Conservation (phyloP, 1,140 invertebrate genomes). For the Listronotus bonariensis region DNA sequence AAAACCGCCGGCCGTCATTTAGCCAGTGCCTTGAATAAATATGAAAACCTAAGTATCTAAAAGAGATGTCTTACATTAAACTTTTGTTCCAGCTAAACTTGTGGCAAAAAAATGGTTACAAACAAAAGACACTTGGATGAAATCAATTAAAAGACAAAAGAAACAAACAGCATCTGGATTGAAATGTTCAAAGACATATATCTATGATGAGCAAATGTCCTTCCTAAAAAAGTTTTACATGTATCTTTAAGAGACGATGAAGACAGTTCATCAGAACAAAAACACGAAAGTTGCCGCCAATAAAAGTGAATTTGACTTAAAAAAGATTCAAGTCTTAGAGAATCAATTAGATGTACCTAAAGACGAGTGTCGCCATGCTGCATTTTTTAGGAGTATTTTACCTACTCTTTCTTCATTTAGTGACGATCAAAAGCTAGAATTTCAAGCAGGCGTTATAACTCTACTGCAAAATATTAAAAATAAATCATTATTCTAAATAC, state of each 20-base stretch:
- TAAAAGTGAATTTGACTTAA: background rate
- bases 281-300: background rate
- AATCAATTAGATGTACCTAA: background rate
- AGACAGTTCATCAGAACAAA: background rate
- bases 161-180: too few species aligned
- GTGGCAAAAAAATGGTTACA: too few species aligned
- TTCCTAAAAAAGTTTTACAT: too few species aligned
- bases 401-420: conserved; percentile 1
- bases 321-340: background rate
- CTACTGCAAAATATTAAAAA: conserved; percentile 18
- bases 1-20: too few species aligned
- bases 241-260: background rate
- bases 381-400: conserved; percentile 21
- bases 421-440: conserved; percentile 17
- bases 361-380: conserved; percentile 3
- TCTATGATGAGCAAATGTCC: too few species aligned
- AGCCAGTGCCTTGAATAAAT: too few species aligned
- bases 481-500: background rate
- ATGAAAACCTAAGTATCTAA: too few species aligned
- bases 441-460: conserved; percentile 12
- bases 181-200: too few species aligned
- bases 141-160: too few species aligned
- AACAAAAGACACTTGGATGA: too few species aligned
- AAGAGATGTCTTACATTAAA: too few species aligned
- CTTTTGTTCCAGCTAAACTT: too few species aligned